Base-by-base conservation (phyloP, 2,797 vertebrate species). In the Coregonus ussuriensis region DNA sequence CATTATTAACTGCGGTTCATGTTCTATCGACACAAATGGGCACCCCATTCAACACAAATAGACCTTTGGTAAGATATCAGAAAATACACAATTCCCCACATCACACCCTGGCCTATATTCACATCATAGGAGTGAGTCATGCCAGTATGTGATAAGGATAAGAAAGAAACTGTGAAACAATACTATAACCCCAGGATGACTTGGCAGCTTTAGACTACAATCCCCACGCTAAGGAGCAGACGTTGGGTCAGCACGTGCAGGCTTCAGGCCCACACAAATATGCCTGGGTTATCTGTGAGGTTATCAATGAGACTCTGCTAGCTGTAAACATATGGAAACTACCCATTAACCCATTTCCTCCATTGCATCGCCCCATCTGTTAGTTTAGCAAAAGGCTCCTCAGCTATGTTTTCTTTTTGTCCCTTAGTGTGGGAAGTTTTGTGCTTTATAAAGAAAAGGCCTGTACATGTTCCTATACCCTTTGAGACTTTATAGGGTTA, bases 291-390 rank as follows among this genome's bases (percentile, higher is more conserved):
- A 88, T 88, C 85, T 78, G 68, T 15, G 31, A 82, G 82, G 85
- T 89, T 86, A 89, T 89, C 84, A 74, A 25, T 33, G 67, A 79
- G 37, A 62, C 75, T 70, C 73, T 62, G 25, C 72, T 84, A 68
- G 18, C 68, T 78, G 76, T 82, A 87, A 86, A 84, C 85, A 85
- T 66, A 81, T 84, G 83, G 82, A 90, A 86, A 84, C 33, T 56
- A 84, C 81, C 78, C 75, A 84, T 85, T 83, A 83, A 77, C 76
- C 85, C 75, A 79, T 78, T 85, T 88, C 85, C 82, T 86, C 18
- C 66, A 82, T 69, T 81, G 67, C 9, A 80, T 71, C 47, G 62
- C 59, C 73, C 51, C 72, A 73, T 73, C 70, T 79, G 80, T 74
- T 82, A 59, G 79, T 72, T 80, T 69, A 83, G 59, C 74, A 54